A percentile compares a stretch with the other conserved stretches of the same genome.
Conservation (phyloP, 2,797 vertebrate genomes). For the Pogonophryne albipinna region DNA sequence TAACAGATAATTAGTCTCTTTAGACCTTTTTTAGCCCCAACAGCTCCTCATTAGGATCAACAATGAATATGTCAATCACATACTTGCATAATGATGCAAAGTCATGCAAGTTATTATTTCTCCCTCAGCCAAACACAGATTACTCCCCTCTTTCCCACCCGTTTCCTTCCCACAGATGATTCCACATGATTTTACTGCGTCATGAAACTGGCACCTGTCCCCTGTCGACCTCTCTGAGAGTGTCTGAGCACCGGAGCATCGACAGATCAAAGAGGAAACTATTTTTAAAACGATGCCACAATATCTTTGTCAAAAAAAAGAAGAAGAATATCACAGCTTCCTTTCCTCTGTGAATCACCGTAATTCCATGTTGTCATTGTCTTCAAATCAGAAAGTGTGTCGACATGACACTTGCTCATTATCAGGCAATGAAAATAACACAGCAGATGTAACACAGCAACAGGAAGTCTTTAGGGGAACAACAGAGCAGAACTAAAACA, state of each 20-base stretch:
- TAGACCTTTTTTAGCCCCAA: constrained; percentile 14
- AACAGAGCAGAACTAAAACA: constrained; percentile 33
- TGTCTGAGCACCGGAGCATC: constrained; percentile 35
- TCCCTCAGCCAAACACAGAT: constrained; percentile 4
- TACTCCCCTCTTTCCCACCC: not conserved
- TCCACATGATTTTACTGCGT: constrained; percentile 38
- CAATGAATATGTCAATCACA: constrained; percentile 32
- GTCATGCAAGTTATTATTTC: too few relatives aligned
- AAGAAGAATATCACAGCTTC: constrained; percentile 7
- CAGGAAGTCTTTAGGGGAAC: constrained; percentile 49
- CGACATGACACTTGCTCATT: constrained; percentile 52
- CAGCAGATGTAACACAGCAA: constrained; percentile 10
- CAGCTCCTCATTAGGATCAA: constrained; percentile 30
- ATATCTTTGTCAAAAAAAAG: not conserved
- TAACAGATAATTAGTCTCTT: constrained; percentile 40
- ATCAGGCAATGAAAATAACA: constrained; percentile 47
- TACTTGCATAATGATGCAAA: not conserved
- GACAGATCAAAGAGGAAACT: constrained; percentile 47
- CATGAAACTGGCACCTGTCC: constrained; percentile 51
- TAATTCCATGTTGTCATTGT: constrained; percentile 37
- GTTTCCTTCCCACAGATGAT: constrained; percentile 10
- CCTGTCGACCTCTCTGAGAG: constrained; percentile 34
- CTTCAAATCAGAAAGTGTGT: constrained; percentile 44
- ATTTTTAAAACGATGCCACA: constrained; percentile 26
- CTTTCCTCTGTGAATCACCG: constrained; percentile 12